Evolutionary conservation across 1,140 invertebrate genomes (phyloP).

Genomic region (Pantala flavescens): DNA sequence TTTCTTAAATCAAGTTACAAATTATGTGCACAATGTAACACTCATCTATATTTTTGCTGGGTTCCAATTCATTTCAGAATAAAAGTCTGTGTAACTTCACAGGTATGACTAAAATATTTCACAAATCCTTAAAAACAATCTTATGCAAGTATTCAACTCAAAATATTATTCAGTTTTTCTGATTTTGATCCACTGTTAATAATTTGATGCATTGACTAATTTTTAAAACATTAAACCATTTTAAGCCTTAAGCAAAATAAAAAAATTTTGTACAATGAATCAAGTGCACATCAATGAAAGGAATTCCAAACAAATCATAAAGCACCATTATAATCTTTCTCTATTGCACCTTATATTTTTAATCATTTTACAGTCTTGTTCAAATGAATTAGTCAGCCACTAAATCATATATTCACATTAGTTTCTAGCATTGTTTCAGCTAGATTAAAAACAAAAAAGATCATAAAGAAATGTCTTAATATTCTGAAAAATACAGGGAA

Average conservation of each 20-base stretch:
- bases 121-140: too few relatives aligned
- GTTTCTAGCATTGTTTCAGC: too few relatives aligned
- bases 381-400: background rate
- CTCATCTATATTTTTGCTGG: background rate
- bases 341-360: background rate
- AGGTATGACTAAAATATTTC: too few relatives aligned
- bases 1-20: slow-evolving; percentile 6
- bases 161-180: background rate
- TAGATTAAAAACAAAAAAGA: too few relatives aligned
- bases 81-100: too few relatives aligned
- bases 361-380: background rate
- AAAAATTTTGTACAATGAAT: background rate
- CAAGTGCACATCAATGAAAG: background rate
- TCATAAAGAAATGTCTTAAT: too few relatives aligned
- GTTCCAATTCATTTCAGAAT: too few relatives aligned
- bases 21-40: background rate
- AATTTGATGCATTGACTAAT: background rate
- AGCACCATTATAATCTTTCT: background rate
- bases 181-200: background rate
- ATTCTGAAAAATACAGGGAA: too few relatives aligned
- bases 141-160: background rate
- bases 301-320: background rate
- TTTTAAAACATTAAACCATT: background rate
- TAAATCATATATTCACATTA: background rate
- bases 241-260: background rate